These are phyloP conservation scores for Pipistrellus pipistrellus DNA, from an alignment of 2,797 vertebrate genomes.

Conservation along the genomic window DNA sequence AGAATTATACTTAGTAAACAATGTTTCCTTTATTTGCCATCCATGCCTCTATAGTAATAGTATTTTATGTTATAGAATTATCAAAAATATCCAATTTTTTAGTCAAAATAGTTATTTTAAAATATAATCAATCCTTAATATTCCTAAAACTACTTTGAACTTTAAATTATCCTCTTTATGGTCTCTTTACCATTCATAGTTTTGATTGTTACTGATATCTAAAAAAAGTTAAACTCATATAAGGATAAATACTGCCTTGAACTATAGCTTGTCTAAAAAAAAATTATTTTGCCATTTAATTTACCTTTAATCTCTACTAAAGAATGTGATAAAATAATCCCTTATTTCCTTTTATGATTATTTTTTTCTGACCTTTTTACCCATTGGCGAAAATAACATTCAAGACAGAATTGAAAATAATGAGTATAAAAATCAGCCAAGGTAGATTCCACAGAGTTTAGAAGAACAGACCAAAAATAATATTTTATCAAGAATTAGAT, in stretches of 20 bases:
- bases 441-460: conserved; percentile 30
- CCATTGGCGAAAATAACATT: conserved; percentile 60
- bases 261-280: conserved; percentile 32
- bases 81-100: not conserved
- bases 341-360: conserved; percentile 74
- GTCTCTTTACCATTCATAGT: not conserved
- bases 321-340: conserved; percentile 26
- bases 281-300: conserved; percentile 13
- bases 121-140: not conserved
- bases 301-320: conserved; percentile 62
- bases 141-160: not conserved
- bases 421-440: conserved; percentile 68
- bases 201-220: not conserved
- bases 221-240: not conserved
- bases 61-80: not conserved
- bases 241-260: not conserved
- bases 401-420: conserved; percentile 56
- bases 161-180: not conserved
- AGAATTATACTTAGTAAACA: not conserved
- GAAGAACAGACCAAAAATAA: conserved; percentile 70
- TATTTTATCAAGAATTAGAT: conserved; percentile 74
- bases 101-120: not conserved
- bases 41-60: not conserved
- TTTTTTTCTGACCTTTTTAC: conserved; percentile 9
- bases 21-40: not conserved